Percentiles rank a stretch among this genome's conserved stretches.
phyloP scores from a whole-genome alignment of 2,797 vertebrate species.

The Phataginus tetradactyla region DNA sequence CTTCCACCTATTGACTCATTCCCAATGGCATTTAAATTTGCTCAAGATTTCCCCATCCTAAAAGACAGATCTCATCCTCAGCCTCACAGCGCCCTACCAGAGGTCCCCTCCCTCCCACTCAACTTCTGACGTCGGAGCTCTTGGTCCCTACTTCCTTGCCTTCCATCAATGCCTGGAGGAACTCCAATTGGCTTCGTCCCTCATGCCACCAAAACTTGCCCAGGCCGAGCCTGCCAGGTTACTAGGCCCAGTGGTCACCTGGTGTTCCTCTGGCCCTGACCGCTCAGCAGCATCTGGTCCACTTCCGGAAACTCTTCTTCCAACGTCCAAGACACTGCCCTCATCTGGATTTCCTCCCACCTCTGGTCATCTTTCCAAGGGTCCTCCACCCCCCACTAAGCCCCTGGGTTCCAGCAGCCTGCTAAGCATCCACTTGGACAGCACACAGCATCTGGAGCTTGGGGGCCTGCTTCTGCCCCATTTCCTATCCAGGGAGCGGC shows the following conservation, averaged over 20 bases:
- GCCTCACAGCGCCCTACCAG: neutral
- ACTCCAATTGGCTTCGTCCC: neutral
- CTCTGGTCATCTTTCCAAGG: neutral
- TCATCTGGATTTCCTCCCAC: neutral
- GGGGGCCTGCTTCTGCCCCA: neutral
- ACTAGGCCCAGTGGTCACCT: neutral
- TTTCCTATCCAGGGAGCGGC: neutral
- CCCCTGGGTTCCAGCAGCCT: neutral
- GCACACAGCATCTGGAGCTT: neutral
- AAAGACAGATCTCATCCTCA: neutral
- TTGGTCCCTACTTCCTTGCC: neutral
- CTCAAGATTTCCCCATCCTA: neutral
- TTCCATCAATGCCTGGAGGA: neutral
- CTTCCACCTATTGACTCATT: neutral
- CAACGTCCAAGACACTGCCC: neutral
- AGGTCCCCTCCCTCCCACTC: too few relatives aligned
- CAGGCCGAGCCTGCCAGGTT: neutral
- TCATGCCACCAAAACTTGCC: neutral
- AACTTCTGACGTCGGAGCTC: neutral
- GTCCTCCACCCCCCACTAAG: neutral
- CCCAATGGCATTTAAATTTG: neutral
- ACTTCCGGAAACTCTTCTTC: neutral
- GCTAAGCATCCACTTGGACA: fast-evolving
- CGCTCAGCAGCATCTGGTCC: neutral
- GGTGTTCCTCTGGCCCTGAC: neutral